phyloP scores from a whole-genome alignment of 92 coral and sea anemone genomes.

The Actinernus sp. region DNA sequence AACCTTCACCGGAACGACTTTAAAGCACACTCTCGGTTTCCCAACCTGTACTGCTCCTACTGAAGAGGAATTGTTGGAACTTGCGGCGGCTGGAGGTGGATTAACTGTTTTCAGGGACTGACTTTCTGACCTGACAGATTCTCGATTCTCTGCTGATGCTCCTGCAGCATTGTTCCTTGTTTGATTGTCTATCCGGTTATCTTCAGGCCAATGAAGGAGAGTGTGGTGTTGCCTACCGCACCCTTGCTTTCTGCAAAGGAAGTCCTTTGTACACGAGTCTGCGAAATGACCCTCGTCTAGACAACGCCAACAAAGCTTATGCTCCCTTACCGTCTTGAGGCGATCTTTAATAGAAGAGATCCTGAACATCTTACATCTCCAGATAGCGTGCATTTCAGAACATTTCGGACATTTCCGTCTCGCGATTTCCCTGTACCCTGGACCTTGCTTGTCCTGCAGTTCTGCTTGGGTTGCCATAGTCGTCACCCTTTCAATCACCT shows the following conservation, averaged over 20 bases:
- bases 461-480: too few relatives aligned
- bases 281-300: conserved; percentile 62
- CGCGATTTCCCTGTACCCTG: too few relatives aligned
- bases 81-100: conserved; percentile 16
- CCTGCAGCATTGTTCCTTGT: neutral
- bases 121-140: too few relatives aligned
- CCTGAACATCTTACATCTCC: conserved; percentile 44
- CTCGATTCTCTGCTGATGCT: neutral
- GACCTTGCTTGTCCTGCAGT: too few relatives aligned
- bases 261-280: conserved; percentile 53
- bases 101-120: too few relatives aligned
- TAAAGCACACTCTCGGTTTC: conserved; percentile 64
- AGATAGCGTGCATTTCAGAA: too few relatives aligned
- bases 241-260: conserved; percentile 50
- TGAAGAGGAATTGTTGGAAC: conserved; percentile 14
- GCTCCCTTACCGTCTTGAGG: conserved; percentile 53
- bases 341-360: conserved; percentile 32
- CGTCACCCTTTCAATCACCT: too few relatives aligned
- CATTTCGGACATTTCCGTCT: too few relatives aligned
- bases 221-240: conserved; percentile 63
- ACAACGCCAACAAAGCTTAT: conserved; percentile 62
- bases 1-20: conserved; percentile 73
- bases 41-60: conserved; percentile 36
- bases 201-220: conserved; percentile 41
- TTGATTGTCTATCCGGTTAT: too few relatives aligned